These are phyloP conservation scores for Eristalis pertinax DNA, from an alignment of 2,888 invertebrate species.

Conservation along the genomic window DNA sequence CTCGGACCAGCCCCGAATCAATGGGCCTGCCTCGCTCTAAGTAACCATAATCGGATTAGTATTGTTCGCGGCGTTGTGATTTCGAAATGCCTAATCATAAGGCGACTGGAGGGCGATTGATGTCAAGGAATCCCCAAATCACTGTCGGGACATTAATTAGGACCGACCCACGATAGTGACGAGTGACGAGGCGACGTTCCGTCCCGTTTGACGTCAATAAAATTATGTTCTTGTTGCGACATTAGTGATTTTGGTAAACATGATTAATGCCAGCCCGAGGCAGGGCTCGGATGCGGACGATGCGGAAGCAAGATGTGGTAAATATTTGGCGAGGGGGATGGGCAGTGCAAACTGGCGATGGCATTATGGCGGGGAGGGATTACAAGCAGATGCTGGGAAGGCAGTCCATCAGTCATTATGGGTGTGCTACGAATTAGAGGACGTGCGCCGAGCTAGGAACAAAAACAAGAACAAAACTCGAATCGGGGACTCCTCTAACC, in stretches of 20 bases:
- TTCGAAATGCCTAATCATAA: conserved; percentile 33
- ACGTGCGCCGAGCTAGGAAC: no score
- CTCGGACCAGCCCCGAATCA: no score
- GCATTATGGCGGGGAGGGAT: background rate
- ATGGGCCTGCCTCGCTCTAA: background rate
- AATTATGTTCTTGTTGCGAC: conserved; percentile 12
- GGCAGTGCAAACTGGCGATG: background rate
- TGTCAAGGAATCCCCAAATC: conserved; percentile 24
- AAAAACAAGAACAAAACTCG: no score
- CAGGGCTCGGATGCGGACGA: background rate
- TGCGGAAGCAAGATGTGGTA: background rate
- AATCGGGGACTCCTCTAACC: no score
- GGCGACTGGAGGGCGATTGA: conserved; percentile 2
- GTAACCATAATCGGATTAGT: conserved; percentile 42
- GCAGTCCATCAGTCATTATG: no score
- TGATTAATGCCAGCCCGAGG: conserved; percentile 46
- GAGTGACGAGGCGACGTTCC: background rate
- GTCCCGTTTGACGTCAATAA: conserved; percentile 50
- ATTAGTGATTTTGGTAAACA: conserved; percentile 37
- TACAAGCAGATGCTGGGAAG: background rate
- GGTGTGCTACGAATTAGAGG: no score
- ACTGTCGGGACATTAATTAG: conserved; percentile 57
- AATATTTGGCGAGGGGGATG: background rate
- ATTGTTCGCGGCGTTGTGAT: conserved; percentile 29
- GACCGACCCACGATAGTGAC: background rate